A percentile compares a stretch with the other conserved stretches of the same genome.
These are phyloP conservation scores for Alexandromys fortis DNA, from an alignment of 2,113 vertebrate species.

Conservation along the genomic window DNA sequence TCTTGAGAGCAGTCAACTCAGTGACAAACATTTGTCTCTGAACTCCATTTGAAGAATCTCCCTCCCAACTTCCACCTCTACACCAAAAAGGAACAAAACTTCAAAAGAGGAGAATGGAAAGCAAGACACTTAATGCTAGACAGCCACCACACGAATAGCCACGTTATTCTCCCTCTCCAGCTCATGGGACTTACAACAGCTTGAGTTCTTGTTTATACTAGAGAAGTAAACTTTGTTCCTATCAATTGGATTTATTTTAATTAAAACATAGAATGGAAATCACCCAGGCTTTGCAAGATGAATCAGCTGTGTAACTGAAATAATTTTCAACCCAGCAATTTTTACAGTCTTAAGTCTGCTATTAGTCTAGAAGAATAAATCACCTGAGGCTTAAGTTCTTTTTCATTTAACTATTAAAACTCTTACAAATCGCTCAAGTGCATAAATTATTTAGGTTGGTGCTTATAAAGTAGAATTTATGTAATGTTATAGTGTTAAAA, in stretches of 20 bases:
- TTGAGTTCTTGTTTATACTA: not conserved
- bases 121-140: not conserved
- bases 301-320: not conserved
- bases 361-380: conserved; percentile 33
- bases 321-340: conserved; percentile 34
- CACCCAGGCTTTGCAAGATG: not conserved
- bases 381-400: not conserved
- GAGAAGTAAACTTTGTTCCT: not conserved
- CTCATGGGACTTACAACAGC: not conserved
- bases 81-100: not conserved
- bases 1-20: not conserved
- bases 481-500: not conserved
- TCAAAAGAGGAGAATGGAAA: not conserved
- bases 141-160: not conserved
- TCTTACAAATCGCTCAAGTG: conserved; percentile 31
- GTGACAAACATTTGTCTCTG: not conserved
- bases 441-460: conserved; percentile 36
- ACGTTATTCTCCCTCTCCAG: not conserved
- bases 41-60: not conserved
- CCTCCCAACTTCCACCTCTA: not conserved
- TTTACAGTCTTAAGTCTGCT: conserved; percentile 16
- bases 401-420: not conserved
- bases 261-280: not conserved
- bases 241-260: conserved; percentile 29
- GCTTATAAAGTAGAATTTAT: not conserved